Evolutionary conservation across 2,797 vertebrate species (phyloP).

Genomic region (Centroberyx gerrardi): DNA sequence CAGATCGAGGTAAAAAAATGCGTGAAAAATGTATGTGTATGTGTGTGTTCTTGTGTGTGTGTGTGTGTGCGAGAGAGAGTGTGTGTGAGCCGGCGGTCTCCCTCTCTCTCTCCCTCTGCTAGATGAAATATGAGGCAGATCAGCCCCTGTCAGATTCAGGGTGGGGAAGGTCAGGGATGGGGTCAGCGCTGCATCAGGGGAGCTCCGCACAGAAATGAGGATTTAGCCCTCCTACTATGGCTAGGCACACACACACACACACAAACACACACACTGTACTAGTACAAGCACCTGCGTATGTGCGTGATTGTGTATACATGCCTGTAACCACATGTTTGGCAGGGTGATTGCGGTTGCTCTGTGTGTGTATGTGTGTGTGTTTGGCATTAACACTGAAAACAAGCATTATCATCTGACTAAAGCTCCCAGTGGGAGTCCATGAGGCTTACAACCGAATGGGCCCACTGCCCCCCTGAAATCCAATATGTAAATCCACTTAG

Average conservation of each 20-base stretch:
- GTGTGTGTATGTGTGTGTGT: slow-evolving; percentile 54
- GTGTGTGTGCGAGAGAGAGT: slow-evolving; percentile 18
- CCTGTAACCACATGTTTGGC: slow-evolving; percentile 71
- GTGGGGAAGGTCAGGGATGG: slow-evolving; percentile 74
- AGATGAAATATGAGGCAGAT: slow-evolving; percentile 83
- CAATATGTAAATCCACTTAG: slow-evolving; percentile 89
- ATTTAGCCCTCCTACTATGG: slow-evolving; percentile 69
- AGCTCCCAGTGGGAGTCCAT: slow-evolving; percentile 79
- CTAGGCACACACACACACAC: slow-evolving; percentile 26
- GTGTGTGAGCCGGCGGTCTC: slow-evolving; percentile 17
- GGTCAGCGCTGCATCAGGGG: slow-evolving; percentile 70
- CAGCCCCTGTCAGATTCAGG: slow-evolving; percentile 75
- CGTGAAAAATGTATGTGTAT: slow-evolving; percentile 57
- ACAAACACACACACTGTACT: slow-evolving; percentile 10
- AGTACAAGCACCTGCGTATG: slow-evolving; percentile 41
- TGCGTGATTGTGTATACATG: slow-evolving; percentile 36
- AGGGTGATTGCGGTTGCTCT: slow-evolving; percentile 54
- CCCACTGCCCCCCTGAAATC: slow-evolving; percentile 78
- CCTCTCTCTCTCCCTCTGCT: slow-evolving; percentile 36
- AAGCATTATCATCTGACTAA: slow-evolving; percentile 84
- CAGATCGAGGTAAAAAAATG: slow-evolving; percentile 29
- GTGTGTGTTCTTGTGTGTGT: slow-evolving; percentile 25
- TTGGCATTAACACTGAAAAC: slow-evolving; percentile 84
- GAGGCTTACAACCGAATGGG: slow-evolving; percentile 77
- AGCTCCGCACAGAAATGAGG: slow-evolving; percentile 75